phyloP scores from a whole-genome alignment of 2,113 vertebrate genomes.

The Pseudopodoces humilis region DNA sequence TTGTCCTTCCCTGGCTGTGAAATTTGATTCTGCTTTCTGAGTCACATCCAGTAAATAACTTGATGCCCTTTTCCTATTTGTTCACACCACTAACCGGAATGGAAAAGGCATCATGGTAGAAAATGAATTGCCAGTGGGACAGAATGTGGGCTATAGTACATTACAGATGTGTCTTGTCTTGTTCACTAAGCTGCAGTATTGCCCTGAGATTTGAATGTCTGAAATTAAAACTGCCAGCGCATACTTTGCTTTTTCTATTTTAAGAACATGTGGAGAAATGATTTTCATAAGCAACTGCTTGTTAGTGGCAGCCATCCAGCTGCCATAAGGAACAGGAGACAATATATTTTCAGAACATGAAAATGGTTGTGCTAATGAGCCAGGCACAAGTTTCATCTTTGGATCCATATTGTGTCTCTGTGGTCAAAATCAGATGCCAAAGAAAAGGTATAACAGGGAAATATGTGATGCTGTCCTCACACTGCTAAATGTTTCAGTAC shows the following conservation, averaged over 20 bases:
- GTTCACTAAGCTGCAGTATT: background rate
- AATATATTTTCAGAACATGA: background rate
- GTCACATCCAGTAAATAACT: background rate
- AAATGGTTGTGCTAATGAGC: background rate
- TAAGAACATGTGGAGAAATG: constrained; percentile 32
- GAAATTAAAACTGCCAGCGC: background rate
- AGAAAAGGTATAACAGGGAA: background rate
- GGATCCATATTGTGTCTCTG: background rate
- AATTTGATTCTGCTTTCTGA: background rate
- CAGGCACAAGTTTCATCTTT: background rate
- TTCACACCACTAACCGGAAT: background rate
- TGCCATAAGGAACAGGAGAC: background rate
- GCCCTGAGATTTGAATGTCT: background rate
- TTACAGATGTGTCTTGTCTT: background rate
- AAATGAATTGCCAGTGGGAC: background rate
- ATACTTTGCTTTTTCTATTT: constrained; percentile 39
- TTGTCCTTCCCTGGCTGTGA: background rate
- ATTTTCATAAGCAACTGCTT: constrained; percentile 51
- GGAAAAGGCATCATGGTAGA: background rate
- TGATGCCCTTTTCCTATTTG: background rate
- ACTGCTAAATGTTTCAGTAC: background rate
- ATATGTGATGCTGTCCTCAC: background rate
- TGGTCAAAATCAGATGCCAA: background rate
- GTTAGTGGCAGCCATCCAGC: constrained; percentile 48
- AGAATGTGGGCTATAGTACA: background rate